A percentile compares a stretch with the other conserved stretches of the same genome.
Evolutionary conservation across 2,888 invertebrate genomes (phyloP).

Genomic region (Maniola hyperantus): DNA sequence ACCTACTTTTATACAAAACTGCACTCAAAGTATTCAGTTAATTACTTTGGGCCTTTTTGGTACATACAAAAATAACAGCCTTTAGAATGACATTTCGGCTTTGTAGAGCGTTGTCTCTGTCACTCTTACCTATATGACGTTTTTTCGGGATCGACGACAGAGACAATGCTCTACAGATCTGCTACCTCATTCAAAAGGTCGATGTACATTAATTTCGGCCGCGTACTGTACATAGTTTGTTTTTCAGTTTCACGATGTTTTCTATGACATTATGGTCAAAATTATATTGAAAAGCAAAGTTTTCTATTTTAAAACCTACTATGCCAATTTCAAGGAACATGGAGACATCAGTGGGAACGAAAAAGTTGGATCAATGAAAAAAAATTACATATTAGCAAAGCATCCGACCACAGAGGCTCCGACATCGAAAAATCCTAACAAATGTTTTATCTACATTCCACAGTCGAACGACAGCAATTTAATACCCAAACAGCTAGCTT

Average conservation of each 20-base stretch:
- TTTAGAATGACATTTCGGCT: too few relatives aligned
- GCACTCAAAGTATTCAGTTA: background rate
- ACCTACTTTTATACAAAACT: background rate
- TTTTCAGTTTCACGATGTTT: too few relatives aligned
- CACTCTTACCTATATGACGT: too few relatives aligned
- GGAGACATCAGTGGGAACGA: background rate
- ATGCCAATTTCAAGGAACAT: background rate
- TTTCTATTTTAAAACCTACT: background rate
- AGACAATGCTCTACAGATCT: too few relatives aligned
- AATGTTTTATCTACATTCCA: slow-evolving; percentile 34
- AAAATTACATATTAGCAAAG: slow-evolving; percentile 16
- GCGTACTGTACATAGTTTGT: too few relatives aligned
- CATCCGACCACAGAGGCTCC: background rate
- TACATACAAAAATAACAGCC: slow-evolving; percentile 12
- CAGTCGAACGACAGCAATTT: slow-evolving; percentile 33
- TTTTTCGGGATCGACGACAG: too few relatives aligned
- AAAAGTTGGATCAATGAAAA: background rate
- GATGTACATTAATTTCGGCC: too few relatives aligned
- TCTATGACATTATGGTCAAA: too few relatives aligned
- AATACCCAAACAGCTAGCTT: slow-evolving; percentile 25
- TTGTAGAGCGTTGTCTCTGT: too few relatives aligned
- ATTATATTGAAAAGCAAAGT: too few relatives aligned
- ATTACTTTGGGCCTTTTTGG: background rate
- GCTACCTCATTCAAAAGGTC: too few relatives aligned
- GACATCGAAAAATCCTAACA: slow-evolving; percentile 19